Evolutionary conservation across 2,888 invertebrate genomes (phyloP).

Genomic region (Ctenicera cuprea): DNA sequence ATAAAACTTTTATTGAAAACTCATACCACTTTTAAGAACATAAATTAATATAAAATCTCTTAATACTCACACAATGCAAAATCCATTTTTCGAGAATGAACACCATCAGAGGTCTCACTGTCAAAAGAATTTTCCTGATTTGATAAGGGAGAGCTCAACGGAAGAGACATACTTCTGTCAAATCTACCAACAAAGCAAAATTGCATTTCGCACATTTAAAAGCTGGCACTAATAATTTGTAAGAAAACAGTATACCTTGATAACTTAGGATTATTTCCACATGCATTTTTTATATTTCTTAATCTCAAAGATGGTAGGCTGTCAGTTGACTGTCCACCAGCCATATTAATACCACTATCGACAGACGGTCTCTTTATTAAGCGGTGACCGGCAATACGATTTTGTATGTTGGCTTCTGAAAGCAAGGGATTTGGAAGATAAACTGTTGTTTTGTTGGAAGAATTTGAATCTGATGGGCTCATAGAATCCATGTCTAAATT

Average conservation of each 20-base stretch:
- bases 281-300: conserved; percentile 63
- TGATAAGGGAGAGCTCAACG: conserved; percentile 74
- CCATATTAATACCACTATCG: conserved; percentile 87
- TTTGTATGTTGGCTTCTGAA: conserved; percentile 67
- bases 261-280: conserved; percentile 70
- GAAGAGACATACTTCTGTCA: conserved; percentile 83
- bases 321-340: conserved; percentile 68
- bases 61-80: conserved; percentile 87
- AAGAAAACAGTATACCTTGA: conserved; percentile 69
- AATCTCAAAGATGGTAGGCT: conserved; percentile 66
- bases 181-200: conserved; percentile 73
- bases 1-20: no score
- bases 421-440: conserved; percentile 68
- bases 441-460: conserved; percentile 66
- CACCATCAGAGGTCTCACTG: conserved; percentile 68
- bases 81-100: conserved; percentile 85
- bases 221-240: conserved; percentile 31
- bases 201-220: conserved; percentile 42
- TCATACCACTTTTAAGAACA: conserved; percentile 53
- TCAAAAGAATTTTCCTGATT: conserved; percentile 74
- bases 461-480: conserved; percentile 59
- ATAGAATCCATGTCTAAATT: conserved; percentile 72
- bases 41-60: conserved; percentile 49
- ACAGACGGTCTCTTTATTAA: conserved; percentile 85
- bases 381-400: conserved; percentile 65